These are phyloP conservation scores for Venustoraphidia nigricollis DNA, from an alignment of 2,888 invertebrate genomes.

Conservation along the genomic window DNA sequence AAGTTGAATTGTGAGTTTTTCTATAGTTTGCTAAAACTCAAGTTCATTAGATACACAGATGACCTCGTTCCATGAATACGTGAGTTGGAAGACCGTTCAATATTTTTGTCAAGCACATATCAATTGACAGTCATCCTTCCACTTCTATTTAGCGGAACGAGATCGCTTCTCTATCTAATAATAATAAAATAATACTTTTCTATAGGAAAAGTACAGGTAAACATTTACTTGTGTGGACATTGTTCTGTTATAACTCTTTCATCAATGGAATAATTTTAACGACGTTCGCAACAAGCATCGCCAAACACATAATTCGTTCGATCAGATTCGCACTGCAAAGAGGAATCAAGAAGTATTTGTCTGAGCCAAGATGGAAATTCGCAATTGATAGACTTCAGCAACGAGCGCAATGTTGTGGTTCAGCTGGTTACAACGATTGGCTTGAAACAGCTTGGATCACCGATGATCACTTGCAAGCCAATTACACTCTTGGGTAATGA, in stretches of 20 bases:
- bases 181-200: too few relatives aligned
- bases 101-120: too few relatives aligned
- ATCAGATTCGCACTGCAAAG: constrained; percentile 35
- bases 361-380: constrained; percentile 38
- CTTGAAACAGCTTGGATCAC: constrained; percentile 41
- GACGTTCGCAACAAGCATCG: constrained; percentile 20
- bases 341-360: constrained; percentile 40
- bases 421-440: constrained; percentile 38
- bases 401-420: constrained; percentile 37
- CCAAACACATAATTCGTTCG: constrained; percentile 24
- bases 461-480: constrained; percentile 26
- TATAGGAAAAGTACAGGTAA: constrained; percentile 25
- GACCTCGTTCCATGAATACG: too few relatives aligned
- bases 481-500: too few relatives aligned
- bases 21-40: too few relatives aligned
- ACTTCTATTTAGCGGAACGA: too few relatives aligned
- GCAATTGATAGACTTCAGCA: constrained; percentile 41
- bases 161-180: too few relatives aligned
- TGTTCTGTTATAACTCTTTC: constrained; percentile 22
- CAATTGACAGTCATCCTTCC: too few relatives aligned
- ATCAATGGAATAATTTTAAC: constrained; percentile 22
- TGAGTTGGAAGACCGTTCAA: too few relatives aligned
- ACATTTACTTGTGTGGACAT: constrained; percentile 23
- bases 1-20: too few relatives aligned
- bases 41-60: too few relatives aligned